Evolutionary conservation across 2,113 vertebrate species (phyloP), one percentile per base, ranked within the genome.

Genomic region (Recurvirostra avosetta): DNA sequence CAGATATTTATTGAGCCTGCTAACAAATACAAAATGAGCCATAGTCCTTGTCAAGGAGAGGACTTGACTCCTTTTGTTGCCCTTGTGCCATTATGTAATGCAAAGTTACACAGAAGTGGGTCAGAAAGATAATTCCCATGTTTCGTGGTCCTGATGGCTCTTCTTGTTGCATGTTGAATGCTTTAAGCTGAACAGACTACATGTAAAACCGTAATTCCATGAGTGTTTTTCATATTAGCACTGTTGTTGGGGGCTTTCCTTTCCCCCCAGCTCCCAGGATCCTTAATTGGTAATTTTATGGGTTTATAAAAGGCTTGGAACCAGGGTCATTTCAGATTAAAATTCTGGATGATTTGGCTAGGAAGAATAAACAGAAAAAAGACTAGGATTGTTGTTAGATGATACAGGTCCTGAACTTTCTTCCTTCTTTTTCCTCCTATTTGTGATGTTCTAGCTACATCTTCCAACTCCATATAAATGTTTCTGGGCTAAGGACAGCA

Each of bases 1-100:
- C 59, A 84, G 83, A 62, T 94, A 85, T 91, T 94, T 95, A 85
- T 72, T 92, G 86, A 82, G 41, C 22, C 45, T 68, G 49, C 83
- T 94, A 91, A 82, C 80, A 94, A 86, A 82, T 88, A 34, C 8
- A 2, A 73, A 91, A 84, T 85, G 68, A 92, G 65, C 68, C 52
- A 55, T 53, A 49, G 50, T 73, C 30, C 73, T 83, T 82, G 67
- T 87, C 55, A 92, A 68, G 89, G 86, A 89, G 83, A 87, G 22
- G 41, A 11, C 17, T 94, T 85, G 87, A 58, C 85, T 84, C 25
- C 49, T 91, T 95, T 84, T 95, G 36, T 89, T 88, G 73, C 27
- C 38, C 36, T 78, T 63, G 52, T 92, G 63, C 34, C 14, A 4
- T 67, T 82, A 12, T 70, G 56, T 71, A 72, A 92, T 50, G 38